A percentile compares a stretch with the other conserved stretches of the same genome.
Conservation (phyloP, 2,888 invertebrate genomes). For the Sminthurinus aureus region DNA sequence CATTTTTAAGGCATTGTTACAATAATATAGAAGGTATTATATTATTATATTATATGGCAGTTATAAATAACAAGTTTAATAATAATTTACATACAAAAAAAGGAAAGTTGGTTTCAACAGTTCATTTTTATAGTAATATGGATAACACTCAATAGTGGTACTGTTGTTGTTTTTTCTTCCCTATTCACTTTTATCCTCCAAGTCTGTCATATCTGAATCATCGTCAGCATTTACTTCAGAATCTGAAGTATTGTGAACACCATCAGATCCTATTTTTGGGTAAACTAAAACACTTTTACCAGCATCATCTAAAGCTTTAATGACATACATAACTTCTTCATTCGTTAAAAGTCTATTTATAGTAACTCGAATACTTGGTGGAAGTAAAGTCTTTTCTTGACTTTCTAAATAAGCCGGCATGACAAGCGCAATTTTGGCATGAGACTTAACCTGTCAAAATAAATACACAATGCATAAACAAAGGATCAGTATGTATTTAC, state of each 20-base stretch:
- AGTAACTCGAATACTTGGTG: slow-evolving; percentile 77
- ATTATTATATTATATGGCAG: no score
- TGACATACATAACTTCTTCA: slow-evolving; percentile 67
- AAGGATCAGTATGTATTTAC: no score
- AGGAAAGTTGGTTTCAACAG: no score
- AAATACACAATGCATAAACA: not conserved
- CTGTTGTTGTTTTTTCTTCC: no score
- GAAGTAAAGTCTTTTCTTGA: slow-evolving; percentile 71
- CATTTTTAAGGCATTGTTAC: no score
- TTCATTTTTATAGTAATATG: no score
- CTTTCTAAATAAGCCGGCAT: slow-evolving; percentile 75
- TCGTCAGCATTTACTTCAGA: slow-evolving; percentile 3
- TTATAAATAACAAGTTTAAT: no score
- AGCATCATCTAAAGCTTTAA: slow-evolving; percentile 45
- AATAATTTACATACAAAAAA: no score
- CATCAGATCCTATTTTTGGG: not conserved
- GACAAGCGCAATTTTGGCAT: slow-evolving; percentile 70
- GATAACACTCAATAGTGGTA: no score
- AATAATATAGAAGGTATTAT: no score
- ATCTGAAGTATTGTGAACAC: not conserved
- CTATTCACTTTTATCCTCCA: not conserved
- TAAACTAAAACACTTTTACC: slow-evolving; percentile 3
- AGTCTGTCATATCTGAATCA: not conserved
- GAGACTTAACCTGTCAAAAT: slow-evolving; percentile 47
- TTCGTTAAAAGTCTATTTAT: slow-evolving; percentile 72